phyloP scores from a whole-genome alignment of 2,113 vertebrate species.

The Loxodonta africana region DNA sequence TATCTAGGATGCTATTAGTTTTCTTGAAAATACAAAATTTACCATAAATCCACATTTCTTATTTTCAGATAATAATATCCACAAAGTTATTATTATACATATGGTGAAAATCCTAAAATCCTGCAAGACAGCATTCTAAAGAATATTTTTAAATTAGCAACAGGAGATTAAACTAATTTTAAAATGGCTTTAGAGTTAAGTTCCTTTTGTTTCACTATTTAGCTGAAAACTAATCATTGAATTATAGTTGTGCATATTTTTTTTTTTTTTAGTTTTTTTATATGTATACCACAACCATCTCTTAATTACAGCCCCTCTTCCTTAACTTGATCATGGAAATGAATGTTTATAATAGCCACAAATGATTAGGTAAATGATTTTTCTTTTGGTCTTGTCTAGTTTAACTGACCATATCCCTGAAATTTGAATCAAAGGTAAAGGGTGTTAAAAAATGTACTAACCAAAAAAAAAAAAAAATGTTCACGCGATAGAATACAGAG shows the following conservation, averaged over 20 bases:
- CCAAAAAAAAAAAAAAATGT: background rate
- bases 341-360: background rate
- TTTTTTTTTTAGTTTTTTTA: too few species aligned
- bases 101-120: background rate
- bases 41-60: background rate
- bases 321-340: constrained; percentile 27
- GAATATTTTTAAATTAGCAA: constrained; percentile 39
- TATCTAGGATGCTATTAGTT: constrained; percentile 1
- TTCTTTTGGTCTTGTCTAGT: background rate
- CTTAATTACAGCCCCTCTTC: background rate
- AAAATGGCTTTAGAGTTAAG: background rate
- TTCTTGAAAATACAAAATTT: background rate
- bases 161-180: background rate
- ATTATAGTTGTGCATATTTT: background rate
- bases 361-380: constrained; percentile 10
- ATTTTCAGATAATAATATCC: too few species aligned
- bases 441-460: background rate
- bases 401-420: background rate
- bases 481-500: background rate
- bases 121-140: background rate
- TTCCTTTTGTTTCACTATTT: constrained; percentile 9
- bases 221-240: background rate
- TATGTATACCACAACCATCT: background rate
- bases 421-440: background rate
- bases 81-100: background rate